Evolutionary conservation across 2,113 vertebrate species (phyloP).

Genomic region (Rhineura floridana): DNA sequence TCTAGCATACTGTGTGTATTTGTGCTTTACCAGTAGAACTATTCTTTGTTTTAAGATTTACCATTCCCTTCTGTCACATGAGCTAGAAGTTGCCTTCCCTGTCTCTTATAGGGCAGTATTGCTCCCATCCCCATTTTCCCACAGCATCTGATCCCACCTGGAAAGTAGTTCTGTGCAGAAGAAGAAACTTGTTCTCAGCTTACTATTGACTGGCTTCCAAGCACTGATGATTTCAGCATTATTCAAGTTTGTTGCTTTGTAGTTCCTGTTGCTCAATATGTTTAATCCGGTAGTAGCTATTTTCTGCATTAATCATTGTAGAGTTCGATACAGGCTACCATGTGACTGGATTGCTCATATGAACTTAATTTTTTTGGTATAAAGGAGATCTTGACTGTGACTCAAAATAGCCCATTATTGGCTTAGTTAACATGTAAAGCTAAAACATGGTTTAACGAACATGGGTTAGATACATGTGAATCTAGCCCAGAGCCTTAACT

Average conservation of each 20-base stretch:
- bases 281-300: constrained; percentile 26
- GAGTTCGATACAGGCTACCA: constrained; percentile 2
- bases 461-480: too few species aligned
- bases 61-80: neutral
- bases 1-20: too few species aligned
- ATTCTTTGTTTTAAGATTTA: neutral
- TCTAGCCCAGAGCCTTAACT: too few species aligned
- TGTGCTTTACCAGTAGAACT: neutral
- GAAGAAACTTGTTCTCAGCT: constrained; percentile 46
- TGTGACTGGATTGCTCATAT: neutral
- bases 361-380: neutral
- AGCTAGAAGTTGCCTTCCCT: neutral
- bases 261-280: constrained; percentile 70
- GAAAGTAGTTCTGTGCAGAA: neutral
- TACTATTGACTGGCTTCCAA: constrained; percentile 69
- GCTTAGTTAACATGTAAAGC: too few species aligned
- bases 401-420: neutral
- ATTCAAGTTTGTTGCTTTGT: constrained; percentile 69
- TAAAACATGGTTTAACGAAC: too few species aligned
- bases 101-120: neutral
- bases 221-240: constrained; percentile 67
- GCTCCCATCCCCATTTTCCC: neutral
- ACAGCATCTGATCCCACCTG: neutral
- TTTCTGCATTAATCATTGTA: constrained; percentile 42
- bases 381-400: constrained; percentile 8